Evolutionary conservation across 2,797 vertebrate genomes (phyloP).

Genomic region (Lagocephalus sceleratus): DNA sequence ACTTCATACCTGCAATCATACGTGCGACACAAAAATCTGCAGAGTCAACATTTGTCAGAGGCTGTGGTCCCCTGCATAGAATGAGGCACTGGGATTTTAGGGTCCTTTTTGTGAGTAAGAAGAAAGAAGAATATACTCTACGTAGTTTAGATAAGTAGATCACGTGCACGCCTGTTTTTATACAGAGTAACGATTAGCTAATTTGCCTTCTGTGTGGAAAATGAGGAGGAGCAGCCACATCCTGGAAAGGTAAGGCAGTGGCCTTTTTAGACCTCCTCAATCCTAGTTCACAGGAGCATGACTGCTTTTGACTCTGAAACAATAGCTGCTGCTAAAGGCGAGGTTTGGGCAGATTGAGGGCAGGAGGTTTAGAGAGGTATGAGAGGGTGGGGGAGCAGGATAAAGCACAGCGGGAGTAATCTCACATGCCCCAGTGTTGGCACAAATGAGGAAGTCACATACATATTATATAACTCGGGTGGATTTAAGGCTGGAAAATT

Average conservation of each 20-base stretch:
- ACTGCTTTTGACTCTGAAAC: constrained; percentile 33
- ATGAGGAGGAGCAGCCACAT: constrained; percentile 15
- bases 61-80: constrained; percentile 23
- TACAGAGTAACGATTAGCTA: constrained; percentile 2
- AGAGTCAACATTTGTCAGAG: constrained; percentile 49
- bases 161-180: too few species aligned
- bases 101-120: too few species aligned
- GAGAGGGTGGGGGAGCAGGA: constrained; percentile 29
- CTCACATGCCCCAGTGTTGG: constrained; percentile 48
- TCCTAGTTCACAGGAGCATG: constrained; percentile 3
- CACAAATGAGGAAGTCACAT: constrained; percentile 56
- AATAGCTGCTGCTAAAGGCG: constrained; percentile 25
- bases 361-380: constrained; percentile 39
- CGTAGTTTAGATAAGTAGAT: too few species aligned
- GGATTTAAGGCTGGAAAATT: constrained; percentile 61
- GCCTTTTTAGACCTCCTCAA: constrained; percentile 5
- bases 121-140: too few species aligned
- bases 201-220: constrained; percentile 16
- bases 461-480: constrained; percentile 54
- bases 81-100: neutral
- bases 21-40: constrained; percentile 1
- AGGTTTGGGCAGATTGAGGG: constrained; percentile 37
- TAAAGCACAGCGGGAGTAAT: constrained; percentile 56
- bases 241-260: constrained; percentile 25
- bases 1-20: too few species aligned